Percentiles rank a stretch among this genome's conserved stretches.
phyloP scores from a whole-genome alignment of 2,113 vertebrate genomes.

The Channa maculata region DNA sequence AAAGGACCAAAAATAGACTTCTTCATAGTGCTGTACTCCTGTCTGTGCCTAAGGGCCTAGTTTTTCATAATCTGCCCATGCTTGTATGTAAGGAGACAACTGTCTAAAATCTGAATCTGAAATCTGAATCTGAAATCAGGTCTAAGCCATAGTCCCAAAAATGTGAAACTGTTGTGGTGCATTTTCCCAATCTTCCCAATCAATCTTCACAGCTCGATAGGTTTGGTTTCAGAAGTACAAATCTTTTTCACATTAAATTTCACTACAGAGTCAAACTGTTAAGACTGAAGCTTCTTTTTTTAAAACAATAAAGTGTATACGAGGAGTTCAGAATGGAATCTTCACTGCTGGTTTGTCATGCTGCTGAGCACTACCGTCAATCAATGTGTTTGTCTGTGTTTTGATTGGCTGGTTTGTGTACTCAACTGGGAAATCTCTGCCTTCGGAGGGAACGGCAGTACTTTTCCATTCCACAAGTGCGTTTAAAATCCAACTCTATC shows the following conservation, averaged over 20 bases:
- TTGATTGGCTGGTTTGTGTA: conserved; percentile 51
- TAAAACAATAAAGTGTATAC: background rate
- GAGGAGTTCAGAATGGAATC: conserved; percentile 21
- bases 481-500: conserved; percentile 34
- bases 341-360: conserved; percentile 29
- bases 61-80: too few relatives aligned
- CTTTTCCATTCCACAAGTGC: conserved; percentile 76
- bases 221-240: background rate
- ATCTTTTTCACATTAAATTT: background rate
- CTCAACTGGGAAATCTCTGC: conserved; percentile 34
- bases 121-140: too few relatives aligned
- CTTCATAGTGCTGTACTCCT: too few relatives aligned
- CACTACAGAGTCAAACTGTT: background rate
- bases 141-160: too few relatives aligned
- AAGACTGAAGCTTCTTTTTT: background rate
- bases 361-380: conserved; percentile 32
- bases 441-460: conserved; percentile 57
- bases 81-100: too few relatives aligned
- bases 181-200: too few relatives aligned
- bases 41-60: too few relatives aligned
- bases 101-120: too few relatives aligned
- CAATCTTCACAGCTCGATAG: too few relatives aligned
- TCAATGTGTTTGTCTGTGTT: conserved; percentile 50
- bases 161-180: too few relatives aligned
- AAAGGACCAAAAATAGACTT: too few relatives aligned